These are phyloP conservation scores for Leptonema lineaticorne DNA, from an alignment of 1,140 invertebrate genomes.

Conservation along the genomic window DNA sequence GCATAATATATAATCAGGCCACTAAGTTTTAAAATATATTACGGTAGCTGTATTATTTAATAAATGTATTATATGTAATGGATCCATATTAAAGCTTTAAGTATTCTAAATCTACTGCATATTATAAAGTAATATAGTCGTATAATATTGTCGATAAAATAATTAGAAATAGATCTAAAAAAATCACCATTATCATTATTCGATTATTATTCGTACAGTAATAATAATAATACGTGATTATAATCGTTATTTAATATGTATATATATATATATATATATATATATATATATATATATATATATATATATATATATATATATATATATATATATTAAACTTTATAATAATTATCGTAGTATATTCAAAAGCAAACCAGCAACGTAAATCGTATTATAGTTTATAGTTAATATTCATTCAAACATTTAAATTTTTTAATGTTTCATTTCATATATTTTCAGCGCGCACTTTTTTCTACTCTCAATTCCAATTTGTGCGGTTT, in stretches of 20 bases:
- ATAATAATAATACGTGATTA: no score
- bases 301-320: neutral
- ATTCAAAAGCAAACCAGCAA: no score
- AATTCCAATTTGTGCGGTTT: conserved; percentile 15
- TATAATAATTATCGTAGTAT: neutral
- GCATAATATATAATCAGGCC: neutral
- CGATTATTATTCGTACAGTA: no score
- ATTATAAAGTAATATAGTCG: neutral
- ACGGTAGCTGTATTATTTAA: no score
- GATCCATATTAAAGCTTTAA: neutral
- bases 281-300: neutral
- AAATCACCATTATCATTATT: no score
- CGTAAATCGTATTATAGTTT: no score
- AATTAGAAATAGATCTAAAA: no score
- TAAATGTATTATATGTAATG: neutral
- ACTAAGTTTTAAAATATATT: no score
- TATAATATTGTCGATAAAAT: neutral
- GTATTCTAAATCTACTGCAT: neutral
- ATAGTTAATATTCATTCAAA: neutral
- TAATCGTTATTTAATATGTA: neutral
- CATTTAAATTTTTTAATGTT: neutral
- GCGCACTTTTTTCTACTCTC: conserved; percentile 14
- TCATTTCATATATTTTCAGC: neutral
- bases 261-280: neutral
- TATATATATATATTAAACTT: neutral